A percentile compares a stretch with the other conserved stretches of the same genome.
Evolutionary conservation across 1,140 invertebrate species (phyloP).

Genomic region (Cydia splendana): DNA sequence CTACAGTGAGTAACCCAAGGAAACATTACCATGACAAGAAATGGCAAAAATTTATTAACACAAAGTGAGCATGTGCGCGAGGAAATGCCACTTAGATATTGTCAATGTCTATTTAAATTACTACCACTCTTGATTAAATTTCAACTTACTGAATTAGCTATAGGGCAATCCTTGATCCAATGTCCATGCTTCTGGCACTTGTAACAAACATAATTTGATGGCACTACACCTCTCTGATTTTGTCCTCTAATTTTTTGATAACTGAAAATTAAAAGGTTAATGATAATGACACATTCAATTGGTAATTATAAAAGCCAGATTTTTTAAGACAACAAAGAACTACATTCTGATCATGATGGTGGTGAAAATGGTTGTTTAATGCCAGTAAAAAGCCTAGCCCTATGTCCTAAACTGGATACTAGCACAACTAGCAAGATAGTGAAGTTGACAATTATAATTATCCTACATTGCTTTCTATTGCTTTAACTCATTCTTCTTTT

Average conservation of each 20-base stretch:
- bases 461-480: no score
- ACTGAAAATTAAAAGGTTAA: slow-evolving; percentile 76
- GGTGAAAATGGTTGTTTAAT: no score
- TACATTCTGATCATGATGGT: not conserved
- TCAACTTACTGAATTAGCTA: slow-evolving; percentile 74
- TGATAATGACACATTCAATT: slow-evolving; percentile 1
- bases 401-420: no score
- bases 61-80: no score
- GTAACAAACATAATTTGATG: slow-evolving; percentile 93
- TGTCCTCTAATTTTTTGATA: slow-evolving; percentile 93
- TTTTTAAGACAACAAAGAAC: slow-evolving; percentile 23
- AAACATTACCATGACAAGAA: no score
- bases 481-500: no score
- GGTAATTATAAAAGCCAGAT: not conserved
- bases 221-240: slow-evolving; percentile 93
- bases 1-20: no score
- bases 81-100: no score
- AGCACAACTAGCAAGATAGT: no score
- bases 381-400: no score
- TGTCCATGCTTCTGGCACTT: slow-evolving; percentile 96
- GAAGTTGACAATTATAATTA: no score
- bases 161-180: slow-evolving; percentile 97
- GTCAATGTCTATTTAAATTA: not conserved
- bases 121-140: not conserved
- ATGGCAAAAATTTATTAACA: no score